Base-by-base conservation (phyloP, 2,888 invertebrate species). In the Drosophila vallismaia region DNA sequence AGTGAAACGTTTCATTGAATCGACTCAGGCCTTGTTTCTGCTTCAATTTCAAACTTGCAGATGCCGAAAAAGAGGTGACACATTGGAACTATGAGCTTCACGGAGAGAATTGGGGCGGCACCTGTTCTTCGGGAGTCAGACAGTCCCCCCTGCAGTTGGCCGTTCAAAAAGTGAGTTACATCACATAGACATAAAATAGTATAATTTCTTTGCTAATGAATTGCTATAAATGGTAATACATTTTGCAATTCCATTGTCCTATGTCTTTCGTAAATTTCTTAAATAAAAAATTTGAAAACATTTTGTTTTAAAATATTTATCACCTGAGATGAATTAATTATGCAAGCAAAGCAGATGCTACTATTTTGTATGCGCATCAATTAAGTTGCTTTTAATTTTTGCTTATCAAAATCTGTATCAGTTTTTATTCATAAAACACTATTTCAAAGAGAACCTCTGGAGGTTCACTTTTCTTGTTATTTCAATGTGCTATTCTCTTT, bases 111-210 rank as follows among this genome's bases (percentile, higher is more conserved):
- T 84, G 83, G 83, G 66, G 59, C 46, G 74, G 77, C 14, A 71
- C 58, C 4, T 84, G 88, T 50, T 54, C 63, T 1, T 46, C 74
- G 4, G 84, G 84, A 36, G 9, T 45, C 0, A 45, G 70, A 4
- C 84, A 85, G 49, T 68, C 80, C 0, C 84, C 90, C 24, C 86
- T 91, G 14, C 71, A 74, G 0, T 73, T 90, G 19, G 66, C 74
- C 3, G 52, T 71, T 3, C 71, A 67, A 33, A 81, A 79, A 58
- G 90, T 90, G 72, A 80, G 83, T 59, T 14, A 36, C 14, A 40
- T n/a, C 8, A 45, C 9, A 10, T 5, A 9, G 9, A 12, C 9
- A 14, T 2, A 9, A 59, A 31, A 14, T 24, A 9, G 7, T 19
- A 19, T 44, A 44, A 10, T 44, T 44, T 24, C 19, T n/a, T 28